Conservation (phyloP, 2,888 invertebrate genomes). For the Panorpa germanica region DNA sequence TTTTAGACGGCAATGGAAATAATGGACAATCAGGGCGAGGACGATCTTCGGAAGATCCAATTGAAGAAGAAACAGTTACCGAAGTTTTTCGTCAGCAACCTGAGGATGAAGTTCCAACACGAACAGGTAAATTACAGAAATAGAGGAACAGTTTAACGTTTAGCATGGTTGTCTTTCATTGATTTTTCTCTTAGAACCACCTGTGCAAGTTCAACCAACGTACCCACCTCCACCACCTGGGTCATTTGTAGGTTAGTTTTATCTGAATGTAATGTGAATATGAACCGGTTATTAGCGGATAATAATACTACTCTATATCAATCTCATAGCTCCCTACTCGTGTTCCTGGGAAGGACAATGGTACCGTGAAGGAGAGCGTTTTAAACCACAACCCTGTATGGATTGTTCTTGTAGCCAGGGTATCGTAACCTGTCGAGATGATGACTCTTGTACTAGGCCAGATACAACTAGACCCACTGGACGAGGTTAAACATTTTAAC, state of each 20-base stretch:
- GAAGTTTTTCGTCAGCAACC: constrained; percentile 20
- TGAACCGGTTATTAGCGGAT: background rate
- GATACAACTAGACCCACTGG: constrained; percentile 12
- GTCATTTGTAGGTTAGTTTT: background rate
- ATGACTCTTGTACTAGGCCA: constrained; percentile 13
- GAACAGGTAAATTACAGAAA: constrained; percentile 16
- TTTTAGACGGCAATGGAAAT: too few relatives aligned
- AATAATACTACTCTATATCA: background rate
- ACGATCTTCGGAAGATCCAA: too few relatives aligned
- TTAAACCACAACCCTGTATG: constrained; percentile 47
- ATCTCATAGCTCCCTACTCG: constrained; percentile 15
- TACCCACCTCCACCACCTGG: constrained; percentile 14
- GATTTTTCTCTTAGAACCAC: background rate
- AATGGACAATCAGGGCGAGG: too few relatives aligned
- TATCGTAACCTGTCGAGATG: constrained; percentile 32
- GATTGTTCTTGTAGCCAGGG: constrained; percentile 50
- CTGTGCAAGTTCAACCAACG: background rate
- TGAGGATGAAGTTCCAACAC: constrained; percentile 20
- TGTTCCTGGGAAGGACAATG: constrained; percentile 39
- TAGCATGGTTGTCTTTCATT: background rate
- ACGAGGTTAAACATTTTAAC: constrained; percentile 11
- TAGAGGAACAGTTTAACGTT: constrained; percentile 13
- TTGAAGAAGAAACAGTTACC: constrained; percentile 14
- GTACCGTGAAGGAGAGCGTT: constrained; percentile 47
- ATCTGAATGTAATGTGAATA: background rate